Evolutionary conservation across 2,113 vertebrate species (phyloP).

Genomic region (Macquaria australasica): DNA sequence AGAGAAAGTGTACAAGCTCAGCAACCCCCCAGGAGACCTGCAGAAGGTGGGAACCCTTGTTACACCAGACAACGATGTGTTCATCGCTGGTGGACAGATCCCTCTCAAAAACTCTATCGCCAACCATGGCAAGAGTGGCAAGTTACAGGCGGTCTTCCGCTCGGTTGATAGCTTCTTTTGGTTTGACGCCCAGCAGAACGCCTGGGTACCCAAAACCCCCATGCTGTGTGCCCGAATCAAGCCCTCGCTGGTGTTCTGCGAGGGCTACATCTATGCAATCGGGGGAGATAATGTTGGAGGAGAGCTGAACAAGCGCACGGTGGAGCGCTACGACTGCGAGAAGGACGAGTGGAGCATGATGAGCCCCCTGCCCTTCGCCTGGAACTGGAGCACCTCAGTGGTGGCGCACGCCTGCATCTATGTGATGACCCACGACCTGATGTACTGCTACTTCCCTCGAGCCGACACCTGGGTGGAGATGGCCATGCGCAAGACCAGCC

Average conservation of each 20-base stretch:
- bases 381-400: constrained; percentile 95
- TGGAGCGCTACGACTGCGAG: constrained; percentile 95
- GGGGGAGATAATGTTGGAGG: constrained; percentile 93
- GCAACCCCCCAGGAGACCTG: constrained; percentile 92
- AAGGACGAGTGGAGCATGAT: constrained; percentile 97
- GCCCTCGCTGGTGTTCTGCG: constrained; percentile 95
- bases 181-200: constrained; percentile 98
- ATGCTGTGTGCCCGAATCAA: constrained; percentile 95
- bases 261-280: constrained; percentile 96
- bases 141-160: constrained; percentile 92
- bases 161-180: constrained; percentile 97
- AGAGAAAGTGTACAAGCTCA: constrained; percentile 98
- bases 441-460: constrained; percentile 96
- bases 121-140: constrained; percentile 90
- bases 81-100: constrained; percentile 96
- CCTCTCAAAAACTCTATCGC: constrained; percentile 92
- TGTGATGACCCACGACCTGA: constrained; percentile 94
- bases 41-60: constrained; percentile 96
- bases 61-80: constrained; percentile 97
- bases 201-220: constrained; percentile 95
- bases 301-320: constrained; percentile 94
- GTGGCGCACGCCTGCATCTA: constrained; percentile 95
- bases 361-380: constrained; percentile 93
- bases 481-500: constrained; percentile 93
- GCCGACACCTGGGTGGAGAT: constrained; percentile 97